Percentiles rank a stretch among this genome's conserved stretches.
Evolutionary conservation across 2,797 vertebrate genomes (phyloP).

Genomic region (Erithacus rubecula): DNA sequence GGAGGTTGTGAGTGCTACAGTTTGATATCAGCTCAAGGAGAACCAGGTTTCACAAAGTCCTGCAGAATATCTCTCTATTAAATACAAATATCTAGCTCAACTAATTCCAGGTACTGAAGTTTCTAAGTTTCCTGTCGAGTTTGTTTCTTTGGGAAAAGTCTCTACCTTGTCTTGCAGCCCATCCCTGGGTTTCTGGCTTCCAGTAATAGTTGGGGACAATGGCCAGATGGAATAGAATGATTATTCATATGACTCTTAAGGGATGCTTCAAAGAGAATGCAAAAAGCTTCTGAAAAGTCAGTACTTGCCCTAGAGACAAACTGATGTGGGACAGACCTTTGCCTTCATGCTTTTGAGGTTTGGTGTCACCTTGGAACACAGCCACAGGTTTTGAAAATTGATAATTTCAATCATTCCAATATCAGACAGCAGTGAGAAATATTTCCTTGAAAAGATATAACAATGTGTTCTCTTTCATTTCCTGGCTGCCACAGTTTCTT

Average conservation of each 20-base stretch:
- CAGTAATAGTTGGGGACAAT: rapidly evolving
- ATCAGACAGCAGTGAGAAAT: neutral
- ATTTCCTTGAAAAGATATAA: neutral
- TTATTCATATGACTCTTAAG: neutral
- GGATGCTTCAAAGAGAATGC: neutral
- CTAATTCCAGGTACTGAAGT: neutral
- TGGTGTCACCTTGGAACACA: neutral
- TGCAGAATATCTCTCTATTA: neutral
- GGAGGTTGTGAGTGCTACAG: neutral
- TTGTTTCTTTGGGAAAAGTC: neutral
- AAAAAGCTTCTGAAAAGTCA: neutral
- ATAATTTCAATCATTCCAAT: neutral
- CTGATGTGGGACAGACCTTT: neutral
- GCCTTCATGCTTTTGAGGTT: neutral
- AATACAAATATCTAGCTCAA: neutral
- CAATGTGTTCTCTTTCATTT: neutral
- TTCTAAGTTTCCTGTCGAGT: neutral
- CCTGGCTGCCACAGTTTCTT: neutral
- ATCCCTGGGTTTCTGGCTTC: neutral
- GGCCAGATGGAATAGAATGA: neutral
- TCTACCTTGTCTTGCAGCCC: neutral
- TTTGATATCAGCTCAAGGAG: neutral
- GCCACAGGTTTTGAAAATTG: neutral
- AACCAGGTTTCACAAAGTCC: neutral
- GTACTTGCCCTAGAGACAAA: neutral